Evolutionary conservation across 2,797 vertebrate genomes (phyloP).

Genomic region (Malacoraja senta): DNA sequence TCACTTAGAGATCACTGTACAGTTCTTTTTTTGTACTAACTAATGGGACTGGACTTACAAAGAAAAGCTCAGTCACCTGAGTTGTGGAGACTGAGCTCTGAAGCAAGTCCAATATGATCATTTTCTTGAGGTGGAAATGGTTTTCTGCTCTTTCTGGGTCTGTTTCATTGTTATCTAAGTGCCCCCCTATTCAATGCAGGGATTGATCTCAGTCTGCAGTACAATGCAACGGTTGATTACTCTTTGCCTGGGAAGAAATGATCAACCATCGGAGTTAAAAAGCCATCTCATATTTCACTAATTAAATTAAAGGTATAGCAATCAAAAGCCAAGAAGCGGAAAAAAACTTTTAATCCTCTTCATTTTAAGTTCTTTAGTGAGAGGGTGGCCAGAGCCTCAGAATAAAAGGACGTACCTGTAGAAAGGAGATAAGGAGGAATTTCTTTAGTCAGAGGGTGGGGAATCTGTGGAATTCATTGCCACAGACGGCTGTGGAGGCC

Average conservation of each 20-base stretch:
- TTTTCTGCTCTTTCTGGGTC: background rate
- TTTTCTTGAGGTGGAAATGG: background rate
- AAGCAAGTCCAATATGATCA: background rate
- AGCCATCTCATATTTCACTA: background rate
- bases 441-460: no score
- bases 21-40: background rate
- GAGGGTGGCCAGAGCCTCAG: no score
- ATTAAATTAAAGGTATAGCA: background rate
- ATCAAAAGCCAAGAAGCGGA: background rate
- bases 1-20: background rate
- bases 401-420: no score
- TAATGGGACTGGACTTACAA: background rate
- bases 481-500: no score
- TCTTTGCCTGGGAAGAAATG: slow-evolving; percentile 39
- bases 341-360: background rate
- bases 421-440: no score
- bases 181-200: background rate
- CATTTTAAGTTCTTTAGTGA: background rate
- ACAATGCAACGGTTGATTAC: slow-evolving; percentile 39
- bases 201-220: background rate
- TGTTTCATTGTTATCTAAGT: background rate
- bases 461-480: no score
- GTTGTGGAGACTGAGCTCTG: background rate
- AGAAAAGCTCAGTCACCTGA: background rate
- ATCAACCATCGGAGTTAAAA: background rate